These are phyloP conservation scores for Tryphoninae sp. DNA, from an alignment of 2,888 invertebrate species.

Conservation along the genomic window DNA sequence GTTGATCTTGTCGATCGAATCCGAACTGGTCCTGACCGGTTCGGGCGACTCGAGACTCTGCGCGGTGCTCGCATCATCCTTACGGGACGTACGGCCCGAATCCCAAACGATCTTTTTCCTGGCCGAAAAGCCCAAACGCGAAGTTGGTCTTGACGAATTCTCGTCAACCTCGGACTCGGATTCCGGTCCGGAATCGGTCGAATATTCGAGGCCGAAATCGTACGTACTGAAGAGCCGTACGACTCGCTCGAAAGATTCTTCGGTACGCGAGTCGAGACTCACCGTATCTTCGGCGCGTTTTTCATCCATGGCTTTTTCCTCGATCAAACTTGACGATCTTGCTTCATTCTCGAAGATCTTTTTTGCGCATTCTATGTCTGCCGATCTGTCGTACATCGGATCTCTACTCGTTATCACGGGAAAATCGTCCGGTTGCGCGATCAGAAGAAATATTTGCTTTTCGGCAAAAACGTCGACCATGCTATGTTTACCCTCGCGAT, in stretches of 20 bases:
- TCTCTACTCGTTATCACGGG: slow-evolving; percentile 78
- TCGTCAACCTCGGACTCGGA: slow-evolving; percentile 77
- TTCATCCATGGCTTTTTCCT: slow-evolving; percentile 67
- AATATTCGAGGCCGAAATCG: slow-evolving; percentile 76
- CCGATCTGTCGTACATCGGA: slow-evolving; percentile 59
- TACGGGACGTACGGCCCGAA: slow-evolving; percentile 74
- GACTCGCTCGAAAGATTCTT: slow-evolving; percentile 68
- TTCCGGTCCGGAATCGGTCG: slow-evolving; percentile 78
- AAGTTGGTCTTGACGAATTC: slow-evolving; percentile 75
- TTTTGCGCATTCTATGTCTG: slow-evolving; percentile 9
- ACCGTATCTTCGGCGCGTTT: slow-evolving; percentile 63
- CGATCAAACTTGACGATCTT: slow-evolving; percentile 15
- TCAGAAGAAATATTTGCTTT: slow-evolving; percentile 84
- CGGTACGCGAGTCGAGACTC: slow-evolving; percentile 45
- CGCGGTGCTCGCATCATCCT: slow-evolving; percentile 59
- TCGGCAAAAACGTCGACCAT: slow-evolving; percentile 80
- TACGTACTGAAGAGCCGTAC: slow-evolving; percentile 74
- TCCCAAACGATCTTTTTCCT: slow-evolving; percentile 74
- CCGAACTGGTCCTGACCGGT: slow-evolving; percentile 46
- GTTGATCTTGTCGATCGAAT: slow-evolving; percentile 55
- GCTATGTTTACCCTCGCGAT: slow-evolving; percentile 81
- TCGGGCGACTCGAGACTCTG: slow-evolving; percentile 53
- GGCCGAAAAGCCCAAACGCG: slow-evolving; percentile 73
- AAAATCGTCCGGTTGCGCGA: slow-evolving; percentile 84
- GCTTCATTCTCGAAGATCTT: background rate